phyloP scores from a whole-genome alignment of 2,113 vertebrate genomes.

The Emydocephalus ijimae region DNA sequence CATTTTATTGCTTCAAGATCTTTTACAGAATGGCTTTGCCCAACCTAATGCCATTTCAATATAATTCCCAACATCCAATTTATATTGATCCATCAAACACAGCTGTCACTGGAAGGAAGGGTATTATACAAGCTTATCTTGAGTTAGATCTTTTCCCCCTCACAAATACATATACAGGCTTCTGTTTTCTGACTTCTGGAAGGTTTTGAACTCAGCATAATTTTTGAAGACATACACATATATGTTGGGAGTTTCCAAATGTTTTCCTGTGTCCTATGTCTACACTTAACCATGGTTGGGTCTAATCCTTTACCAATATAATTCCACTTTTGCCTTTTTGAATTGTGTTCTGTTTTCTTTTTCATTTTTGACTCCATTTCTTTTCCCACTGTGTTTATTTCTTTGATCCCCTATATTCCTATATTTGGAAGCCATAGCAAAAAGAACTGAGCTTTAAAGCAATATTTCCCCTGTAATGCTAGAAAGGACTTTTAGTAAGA shows the following conservation, averaged over 20 bases:
- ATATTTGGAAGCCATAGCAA: not conserved
- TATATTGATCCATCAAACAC: not conserved
- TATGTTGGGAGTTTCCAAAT: not conserved
- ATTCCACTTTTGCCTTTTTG: not conserved
- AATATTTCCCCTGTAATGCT: slow-evolving; percentile 21
- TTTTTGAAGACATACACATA: not conserved
- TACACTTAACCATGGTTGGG: not conserved
- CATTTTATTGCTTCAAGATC: not conserved
- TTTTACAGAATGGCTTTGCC: not conserved
- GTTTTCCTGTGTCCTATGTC: not conserved
- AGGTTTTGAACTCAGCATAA: not conserved
- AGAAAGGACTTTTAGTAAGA: slow-evolving; percentile 1
- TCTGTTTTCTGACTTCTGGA: not conserved
- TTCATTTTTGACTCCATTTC: not conserved
- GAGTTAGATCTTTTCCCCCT: not conserved
- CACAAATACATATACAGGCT: not conserved
- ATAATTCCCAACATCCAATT: not conserved
- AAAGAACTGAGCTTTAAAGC: slow-evolving; percentile 19
- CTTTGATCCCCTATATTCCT: not conserved
- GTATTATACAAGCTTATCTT: not conserved
- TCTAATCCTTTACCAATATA: not conserved
- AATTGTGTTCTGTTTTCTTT: not conserved
- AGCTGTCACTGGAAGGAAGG: not conserved
- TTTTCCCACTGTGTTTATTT: slow-evolving; percentile 7
- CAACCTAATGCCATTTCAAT: not conserved